Evolutionary conservation across 2,113 vertebrate species (phyloP).

Genomic region (Alectura lathami): DNA sequence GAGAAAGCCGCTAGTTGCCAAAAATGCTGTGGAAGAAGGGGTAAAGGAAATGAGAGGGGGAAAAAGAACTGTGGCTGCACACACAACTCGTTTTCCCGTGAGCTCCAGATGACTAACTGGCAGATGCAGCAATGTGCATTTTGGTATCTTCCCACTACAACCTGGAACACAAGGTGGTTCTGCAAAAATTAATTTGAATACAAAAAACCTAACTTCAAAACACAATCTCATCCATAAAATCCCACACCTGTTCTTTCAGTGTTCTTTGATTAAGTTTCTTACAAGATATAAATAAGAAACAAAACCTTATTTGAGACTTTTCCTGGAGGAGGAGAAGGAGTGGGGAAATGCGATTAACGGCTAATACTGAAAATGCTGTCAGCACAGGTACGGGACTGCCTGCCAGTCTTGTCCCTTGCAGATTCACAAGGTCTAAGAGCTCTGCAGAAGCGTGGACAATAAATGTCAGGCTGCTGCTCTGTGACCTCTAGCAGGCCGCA

Average conservation of each 20-base stretch:
- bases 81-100: not conserved
- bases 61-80: not conserved
- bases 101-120: not conserved
- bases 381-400: not conserved
- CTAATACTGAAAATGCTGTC: not conserved
- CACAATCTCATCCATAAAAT: not conserved
- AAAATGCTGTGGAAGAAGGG: conserved; percentile 12
- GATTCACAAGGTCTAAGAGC: not conserved
- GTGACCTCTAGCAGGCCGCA: not conserved
- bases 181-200: not conserved
- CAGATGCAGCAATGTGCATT: not conserved
- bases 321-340: not conserved
- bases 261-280: not conserved
- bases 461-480: not conserved
- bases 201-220: not conserved
- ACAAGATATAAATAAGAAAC: not conserved
- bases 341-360: not conserved
- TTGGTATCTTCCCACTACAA: not conserved
- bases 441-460: not conserved
- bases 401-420: not conserved
- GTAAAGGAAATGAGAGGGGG: conserved; percentile 26
- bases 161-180: not conserved
- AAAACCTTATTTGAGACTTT: not conserved
- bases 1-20: conserved; percentile 69
- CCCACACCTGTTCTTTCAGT: not conserved